Conservation (phyloP, 2,888 invertebrate genomes). For the Branchipolynoe longqiensis region DNA sequence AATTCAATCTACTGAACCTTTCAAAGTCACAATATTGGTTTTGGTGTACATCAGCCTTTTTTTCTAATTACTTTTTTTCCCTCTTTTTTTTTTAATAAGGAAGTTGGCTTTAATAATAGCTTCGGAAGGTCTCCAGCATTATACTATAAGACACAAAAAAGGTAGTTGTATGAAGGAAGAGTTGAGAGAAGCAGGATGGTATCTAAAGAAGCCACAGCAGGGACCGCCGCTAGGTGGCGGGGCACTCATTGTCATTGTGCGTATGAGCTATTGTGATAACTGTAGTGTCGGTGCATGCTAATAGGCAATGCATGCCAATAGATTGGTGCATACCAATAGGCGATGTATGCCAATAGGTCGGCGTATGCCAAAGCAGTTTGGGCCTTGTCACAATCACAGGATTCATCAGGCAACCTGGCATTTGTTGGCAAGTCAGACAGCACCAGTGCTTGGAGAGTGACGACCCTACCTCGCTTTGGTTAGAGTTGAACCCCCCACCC, state of each 20-base stretch:
- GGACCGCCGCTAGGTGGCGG: neutral
- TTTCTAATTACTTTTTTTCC: too few relatives aligned
- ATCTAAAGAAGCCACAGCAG: neutral
- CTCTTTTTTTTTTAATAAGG: neutral
- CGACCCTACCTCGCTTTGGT: conserved; percentile 11
- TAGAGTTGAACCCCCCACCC: conserved; percentile 34
- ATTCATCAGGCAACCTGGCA: too few relatives aligned
- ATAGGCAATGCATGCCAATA: neutral
- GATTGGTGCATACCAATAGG: too few relatives aligned
- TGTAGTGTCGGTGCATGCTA: neutral
- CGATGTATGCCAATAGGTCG: too few relatives aligned
- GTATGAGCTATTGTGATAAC: conserved; percentile 37
- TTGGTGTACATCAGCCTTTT: too few relatives aligned
- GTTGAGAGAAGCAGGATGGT: conserved; percentile 9
- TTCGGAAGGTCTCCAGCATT: neutral
- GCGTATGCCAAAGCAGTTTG: too few relatives aligned
- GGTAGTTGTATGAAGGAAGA: conserved; percentile 16
- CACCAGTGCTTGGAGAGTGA: conserved; percentile 11
- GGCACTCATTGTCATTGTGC: conserved; percentile 23
- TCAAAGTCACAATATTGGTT: too few relatives aligned
- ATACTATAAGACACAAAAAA: too few relatives aligned
- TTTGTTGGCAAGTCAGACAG: too few relatives aligned
- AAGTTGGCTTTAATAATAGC: neutral
- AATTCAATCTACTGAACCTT: too few relatives aligned
- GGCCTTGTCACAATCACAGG: too few relatives aligned